Evolutionary conservation across 2,797 vertebrate species (phyloP).

Genomic region (Sardinella longiceps): DNA sequence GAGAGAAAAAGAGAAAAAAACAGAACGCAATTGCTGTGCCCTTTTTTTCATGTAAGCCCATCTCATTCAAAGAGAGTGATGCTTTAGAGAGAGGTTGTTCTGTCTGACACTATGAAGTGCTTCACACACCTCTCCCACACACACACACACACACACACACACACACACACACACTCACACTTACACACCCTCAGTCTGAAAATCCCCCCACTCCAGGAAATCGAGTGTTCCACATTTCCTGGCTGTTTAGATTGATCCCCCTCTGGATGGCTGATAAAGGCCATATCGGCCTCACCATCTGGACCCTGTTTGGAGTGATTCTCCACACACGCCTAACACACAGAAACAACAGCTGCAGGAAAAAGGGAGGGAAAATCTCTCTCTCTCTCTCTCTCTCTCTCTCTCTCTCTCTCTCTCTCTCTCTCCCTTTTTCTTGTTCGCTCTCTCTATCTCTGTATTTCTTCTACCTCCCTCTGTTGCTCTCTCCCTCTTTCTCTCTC

Average conservation of each 20-base stretch:
- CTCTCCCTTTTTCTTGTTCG: background rate
- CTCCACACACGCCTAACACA: constrained; percentile 52
- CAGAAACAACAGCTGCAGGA: constrained; percentile 46
- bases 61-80: constrained; percentile 35
- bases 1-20: constrained; percentile 53
- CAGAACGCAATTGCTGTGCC: constrained; percentile 33
- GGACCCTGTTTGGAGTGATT: constrained; percentile 62
- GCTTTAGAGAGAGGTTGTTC: background rate
- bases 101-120: constrained; percentile 15
- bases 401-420: background rate
- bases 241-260: constrained; percentile 65
- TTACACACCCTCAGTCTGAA: constrained; percentile 16
- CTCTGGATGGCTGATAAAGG: constrained; percentile 66
- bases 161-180: background rate
- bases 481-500: constrained; percentile 30
- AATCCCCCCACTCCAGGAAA: constrained; percentile 49
- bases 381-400: constrained; percentile 50
- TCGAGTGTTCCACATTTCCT: constrained; percentile 60
- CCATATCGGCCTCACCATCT: constrained; percentile 68
- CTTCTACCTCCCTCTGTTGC: constrained; percentile 7
- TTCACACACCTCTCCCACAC: background rate
- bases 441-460: constrained; percentile 35
- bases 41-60: background rate
- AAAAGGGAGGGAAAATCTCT: constrained; percentile 57
- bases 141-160: background rate